Evolutionary conservation across 2,113 vertebrate genomes (phyloP).

Genomic region (Octodon degus): DNA sequence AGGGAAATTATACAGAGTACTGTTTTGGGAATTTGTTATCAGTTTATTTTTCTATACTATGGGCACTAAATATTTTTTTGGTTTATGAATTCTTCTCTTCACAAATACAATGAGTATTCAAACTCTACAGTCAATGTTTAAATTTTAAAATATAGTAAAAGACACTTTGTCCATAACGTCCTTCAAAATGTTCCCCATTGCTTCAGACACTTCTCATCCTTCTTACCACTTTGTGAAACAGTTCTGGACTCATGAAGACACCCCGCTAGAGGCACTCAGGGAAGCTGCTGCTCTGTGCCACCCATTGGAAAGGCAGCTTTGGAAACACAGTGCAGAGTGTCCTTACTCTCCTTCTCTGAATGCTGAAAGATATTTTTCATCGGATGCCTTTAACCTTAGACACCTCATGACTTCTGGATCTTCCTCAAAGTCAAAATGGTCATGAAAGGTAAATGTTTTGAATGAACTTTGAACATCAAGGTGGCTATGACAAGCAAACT

Average conservation of each 20-base stretch:
- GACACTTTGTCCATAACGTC: background rate
- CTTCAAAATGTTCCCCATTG: background rate
- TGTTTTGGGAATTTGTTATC: fast-evolving
- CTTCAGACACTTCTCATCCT: background rate
- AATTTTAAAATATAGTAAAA: background rate
- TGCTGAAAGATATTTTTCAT: no score
- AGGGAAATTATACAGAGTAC: background rate
- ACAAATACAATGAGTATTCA: background rate
- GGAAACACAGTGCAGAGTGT: background rate
- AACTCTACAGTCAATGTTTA: background rate
- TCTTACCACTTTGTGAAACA: background rate
- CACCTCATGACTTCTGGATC: background rate
- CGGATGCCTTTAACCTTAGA: background rate
- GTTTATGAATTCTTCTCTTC: background rate
- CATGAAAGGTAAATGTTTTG: background rate
- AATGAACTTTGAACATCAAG: background rate
- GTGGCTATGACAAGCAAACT: background rate
- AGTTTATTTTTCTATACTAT: background rate
- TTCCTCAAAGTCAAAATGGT: background rate
- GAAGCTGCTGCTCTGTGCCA: background rate
- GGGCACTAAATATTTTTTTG: background rate
- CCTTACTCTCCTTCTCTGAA: background rate
- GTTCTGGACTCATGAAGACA: background rate
- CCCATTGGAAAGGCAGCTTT: background rate
- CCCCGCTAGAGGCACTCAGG: no score